Evolutionary conservation across 2,113 vertebrate genomes (phyloP), one percentile per base, ranked within the genome.

Genomic region (Speoplatyrhinus poulsoni): DNA sequence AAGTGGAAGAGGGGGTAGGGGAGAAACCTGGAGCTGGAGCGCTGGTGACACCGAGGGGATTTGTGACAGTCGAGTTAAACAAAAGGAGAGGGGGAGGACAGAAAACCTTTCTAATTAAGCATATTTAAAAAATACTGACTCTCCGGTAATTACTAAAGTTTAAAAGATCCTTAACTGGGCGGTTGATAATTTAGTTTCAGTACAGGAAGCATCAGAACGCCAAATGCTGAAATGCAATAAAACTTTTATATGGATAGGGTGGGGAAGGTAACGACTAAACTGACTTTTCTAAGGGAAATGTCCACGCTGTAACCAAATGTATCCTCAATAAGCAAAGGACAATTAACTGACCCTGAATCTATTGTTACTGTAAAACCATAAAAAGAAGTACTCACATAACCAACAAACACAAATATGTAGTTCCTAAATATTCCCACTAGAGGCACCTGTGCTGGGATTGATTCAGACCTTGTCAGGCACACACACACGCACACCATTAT

Each of bases 71-170:
- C 66, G 65, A 77, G 78, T 75, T 82, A 91, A 90, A 91, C 89
- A 90, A 91, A 88, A 81, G 83, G 36, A 76, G 56, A 53, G 74
- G 72, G 65, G 88, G 80, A 52, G 73, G 77, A 87, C 83, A 76
- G 81, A 82, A 90, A 85, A 87, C 83, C 77, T 52, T 73, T 74
- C 80, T 91, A 91, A 92, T 93, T 90, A 90, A 91, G 74, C 83
- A 73, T 17, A 83, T 73, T 11, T 82, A 82, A 86, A 79, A 84
- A 89, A 75, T 56, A 84, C 84, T 81, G 72, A 59, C 73, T 76
- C 82, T 73, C 49, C 41, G 69, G 65, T 88, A 90, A 92, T 91
- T 90, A 90, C 81, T 79, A 87, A 89, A 90, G 82, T 87, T 82
- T 52, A 63, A 54, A 55, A 88, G 89, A 92, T 92, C 72, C 84